Evolutionary conservation across 1,140 invertebrate genomes (phyloP), one percentile per base, ranked within the genome.

Genomic region (Drosophila aff.): DNA sequence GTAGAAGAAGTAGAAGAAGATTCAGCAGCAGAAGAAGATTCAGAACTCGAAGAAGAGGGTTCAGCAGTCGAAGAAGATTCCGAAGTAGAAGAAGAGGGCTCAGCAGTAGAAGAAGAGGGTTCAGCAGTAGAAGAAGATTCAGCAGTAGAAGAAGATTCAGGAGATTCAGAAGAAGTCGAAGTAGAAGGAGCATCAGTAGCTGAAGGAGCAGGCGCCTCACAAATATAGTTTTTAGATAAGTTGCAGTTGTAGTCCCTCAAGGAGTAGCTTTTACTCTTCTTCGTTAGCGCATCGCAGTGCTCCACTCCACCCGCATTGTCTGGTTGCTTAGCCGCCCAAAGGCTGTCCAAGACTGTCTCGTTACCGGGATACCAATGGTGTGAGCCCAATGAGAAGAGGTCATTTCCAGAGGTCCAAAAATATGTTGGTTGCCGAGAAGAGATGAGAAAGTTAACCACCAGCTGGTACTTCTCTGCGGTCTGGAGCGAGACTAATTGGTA

Each of bases 361-460:
- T 18, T 18, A 1, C 52, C 10, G 3, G 52, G 31, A 53, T 53
- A 53, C 52, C 52, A 53, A 21, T 53, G 31, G 4, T 53, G 52
- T 5, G 8, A 15, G 0, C 52, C 52, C 18, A 21, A 15, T 0
- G 52, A 36, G 31, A 23, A 53, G 4, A 53, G 18, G 4, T 53
- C 52, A 21, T 53, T 53, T 9, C 52, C 52, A 21, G 52, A 53
- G 3, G 52, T 53, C 52, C 52, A 53, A 15, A 36, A 53, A 21
- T 21, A 21, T 9, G 4, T 2, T 0, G 31, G 3, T 21, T 53
- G 18, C 0, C 31, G 7, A 2, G 52, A 21, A 15, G 52, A 36
- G n/a, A 53, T 16, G 7, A 36, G 52, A 10, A 36, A 53, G 5
- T 16, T 8, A 16, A 3, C 8, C 18, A 53, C 4, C 8, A 15